Percentiles rank a stretch among this genome's conserved stretches.
Conservation (phyloP, 2,113 vertebrate genomes). For the Nerophis ophidion region DNA sequence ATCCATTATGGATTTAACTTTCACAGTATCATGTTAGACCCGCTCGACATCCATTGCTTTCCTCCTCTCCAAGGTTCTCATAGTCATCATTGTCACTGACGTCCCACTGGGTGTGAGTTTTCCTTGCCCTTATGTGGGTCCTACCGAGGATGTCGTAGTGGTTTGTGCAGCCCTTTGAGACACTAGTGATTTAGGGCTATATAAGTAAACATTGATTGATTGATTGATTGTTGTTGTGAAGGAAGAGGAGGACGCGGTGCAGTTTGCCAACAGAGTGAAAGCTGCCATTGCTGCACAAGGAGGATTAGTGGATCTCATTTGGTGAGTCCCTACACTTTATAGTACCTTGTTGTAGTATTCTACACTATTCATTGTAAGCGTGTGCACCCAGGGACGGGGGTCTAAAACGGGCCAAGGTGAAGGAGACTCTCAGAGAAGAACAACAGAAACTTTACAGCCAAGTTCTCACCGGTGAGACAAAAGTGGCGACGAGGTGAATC, state of each 20-base stretch:
- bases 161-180: too few relatives aligned
- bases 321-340: slow-evolving; percentile 67
- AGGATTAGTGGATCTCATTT: slow-evolving; percentile 86
- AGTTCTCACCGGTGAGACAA: slow-evolving; percentile 81
- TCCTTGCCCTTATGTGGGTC: too few relatives aligned
- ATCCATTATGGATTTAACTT: too few relatives aligned
- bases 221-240: slow-evolving; percentile 29
- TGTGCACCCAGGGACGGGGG: slow-evolving; percentile 80
- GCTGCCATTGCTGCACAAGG: slow-evolving; percentile 85
- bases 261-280: slow-evolving; percentile 91
- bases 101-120: too few relatives aligned
- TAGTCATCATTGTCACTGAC: too few relatives aligned
- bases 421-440: slow-evolving; percentile 84
- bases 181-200: too few relatives aligned
- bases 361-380: not conserved
- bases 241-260: slow-evolving; percentile 86
- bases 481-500: slow-evolving; percentile 59
- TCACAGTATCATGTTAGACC: too few relatives aligned
- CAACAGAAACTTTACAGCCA: slow-evolving; percentile 92
- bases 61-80: too few relatives aligned
- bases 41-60: too few relatives aligned
- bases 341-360: not conserved
- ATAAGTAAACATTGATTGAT: too few relatives aligned
- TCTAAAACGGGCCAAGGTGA: slow-evolving; percentile 89
- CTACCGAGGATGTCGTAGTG: too few relatives aligned